A percentile compares a stretch with the other conserved stretches of the same genome.
Conservation (phyloP, 1,140 invertebrate genomes). For the Phymastichus coffea region DNA sequence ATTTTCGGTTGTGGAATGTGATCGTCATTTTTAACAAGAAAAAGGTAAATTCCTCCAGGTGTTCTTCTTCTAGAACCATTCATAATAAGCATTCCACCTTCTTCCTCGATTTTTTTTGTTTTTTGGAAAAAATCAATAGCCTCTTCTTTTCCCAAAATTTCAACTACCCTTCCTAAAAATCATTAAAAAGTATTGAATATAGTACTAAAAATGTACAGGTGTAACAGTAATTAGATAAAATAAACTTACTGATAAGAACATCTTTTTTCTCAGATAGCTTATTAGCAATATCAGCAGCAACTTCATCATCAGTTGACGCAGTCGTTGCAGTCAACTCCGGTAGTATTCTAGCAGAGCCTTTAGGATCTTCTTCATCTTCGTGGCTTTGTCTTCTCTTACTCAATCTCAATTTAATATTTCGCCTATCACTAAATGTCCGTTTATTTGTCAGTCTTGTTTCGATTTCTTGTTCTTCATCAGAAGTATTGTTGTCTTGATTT, state of each 20-base stretch:
- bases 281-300: constrained; percentile 68
- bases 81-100: constrained; percentile 82
- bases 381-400: constrained; percentile 55
- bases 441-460: constrained; percentile 57
- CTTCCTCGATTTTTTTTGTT: constrained; percentile 76
- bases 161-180: constrained; percentile 67
- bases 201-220: not conserved
- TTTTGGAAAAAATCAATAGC: constrained; percentile 75
- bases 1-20: constrained; percentile 68
- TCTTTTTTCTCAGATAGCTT: constrained; percentile 72
- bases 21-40: constrained; percentile 74
- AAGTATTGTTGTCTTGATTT: constrained; percentile 49
- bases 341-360: constrained; percentile 57
- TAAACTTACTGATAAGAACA: constrained; percentile 66
- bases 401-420: constrained; percentile 62
- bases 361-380: constrained; percentile 53
- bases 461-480: constrained; percentile 51
- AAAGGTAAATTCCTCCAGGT: constrained; percentile 80
- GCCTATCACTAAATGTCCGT: constrained; percentile 61
- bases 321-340: constrained; percentile 55
- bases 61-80: constrained; percentile 79
- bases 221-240: not conserved
- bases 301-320: constrained; percentile 59
- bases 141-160: constrained; percentile 70
- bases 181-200: constrained; percentile 4